Conservation (phyloP, 2,888 invertebrate species). For the Rhamphomyia laevipes region DNA sequence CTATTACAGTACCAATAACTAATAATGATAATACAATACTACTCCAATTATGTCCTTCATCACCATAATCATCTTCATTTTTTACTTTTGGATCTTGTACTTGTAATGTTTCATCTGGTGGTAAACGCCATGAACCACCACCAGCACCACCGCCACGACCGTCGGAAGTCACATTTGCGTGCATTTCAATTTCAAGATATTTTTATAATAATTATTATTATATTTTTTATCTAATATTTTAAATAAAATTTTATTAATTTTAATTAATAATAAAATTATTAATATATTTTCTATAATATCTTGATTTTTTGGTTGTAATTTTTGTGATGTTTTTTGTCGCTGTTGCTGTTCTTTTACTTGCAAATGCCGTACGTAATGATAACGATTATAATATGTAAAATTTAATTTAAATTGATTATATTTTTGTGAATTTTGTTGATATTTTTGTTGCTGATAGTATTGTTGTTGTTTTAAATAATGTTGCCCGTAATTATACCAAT, state of each 20-base stretch:
- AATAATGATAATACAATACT: constrained; percentile 76
- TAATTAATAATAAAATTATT: neutral
- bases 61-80: constrained; percentile 64
- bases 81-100: constrained; percentile 81
- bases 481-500: neutral
- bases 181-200: constrained; percentile 44
- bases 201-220: neutral
- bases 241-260: neutral
- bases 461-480: neutral
- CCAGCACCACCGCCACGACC: constrained; percentile 55
- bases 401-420: neutral
- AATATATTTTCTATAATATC: neutral
- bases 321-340: neutral
- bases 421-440: neutral
- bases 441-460: neutral
- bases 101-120: constrained; percentile 84
- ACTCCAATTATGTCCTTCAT: constrained; percentile 80
- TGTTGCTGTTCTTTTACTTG: neutral
- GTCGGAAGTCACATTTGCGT: constrained; percentile 80
- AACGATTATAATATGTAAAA: neutral
- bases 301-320: neutral
- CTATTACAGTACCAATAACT: constrained; percentile 77
- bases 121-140: constrained; percentile 73
- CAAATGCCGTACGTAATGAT: neutral
- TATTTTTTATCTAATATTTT: neutral